Conservation (phyloP, 2,113 vertebrate species). For the Pithys albifrons region DNA sequence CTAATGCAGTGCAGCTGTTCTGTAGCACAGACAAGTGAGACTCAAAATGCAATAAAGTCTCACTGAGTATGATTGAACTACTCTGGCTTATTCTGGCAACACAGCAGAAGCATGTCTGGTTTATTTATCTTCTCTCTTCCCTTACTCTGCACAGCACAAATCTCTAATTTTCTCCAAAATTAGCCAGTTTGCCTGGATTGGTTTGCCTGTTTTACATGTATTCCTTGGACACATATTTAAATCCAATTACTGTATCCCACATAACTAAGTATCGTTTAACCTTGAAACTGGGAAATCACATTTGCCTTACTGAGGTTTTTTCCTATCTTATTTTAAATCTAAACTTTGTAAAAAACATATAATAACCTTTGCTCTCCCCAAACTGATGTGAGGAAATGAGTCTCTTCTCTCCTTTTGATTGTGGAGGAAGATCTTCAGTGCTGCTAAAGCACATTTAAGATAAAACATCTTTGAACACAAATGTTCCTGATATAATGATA, state of each 20-base stretch:
- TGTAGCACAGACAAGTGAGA: background rate
- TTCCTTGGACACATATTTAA: background rate
- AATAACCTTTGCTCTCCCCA: background rate
- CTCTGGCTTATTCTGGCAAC: background rate
- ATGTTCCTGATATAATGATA: background rate
- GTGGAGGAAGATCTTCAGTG: background rate
- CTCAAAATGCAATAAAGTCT: constrained; percentile 31
- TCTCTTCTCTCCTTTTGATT: background rate
- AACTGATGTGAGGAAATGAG: background rate
- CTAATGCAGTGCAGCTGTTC: constrained; percentile 48
- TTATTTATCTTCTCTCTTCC: background rate
- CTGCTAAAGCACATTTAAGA: background rate
- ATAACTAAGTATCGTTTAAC: background rate
- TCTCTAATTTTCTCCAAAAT: background rate
- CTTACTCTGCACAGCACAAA: background rate
- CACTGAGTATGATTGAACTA: background rate
- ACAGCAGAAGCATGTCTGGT: background rate
- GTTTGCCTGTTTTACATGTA: background rate
- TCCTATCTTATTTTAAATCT: background rate
- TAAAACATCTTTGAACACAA: background rate
- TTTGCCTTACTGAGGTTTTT: background rate
- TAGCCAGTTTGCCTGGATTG: background rate
- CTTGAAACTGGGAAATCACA: background rate
- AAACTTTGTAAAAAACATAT: background rate
- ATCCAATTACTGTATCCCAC: background rate